These are phyloP conservation scores for Diachrysia chrysitis DNA, from an alignment of 2,888 invertebrate genomes.

Conservation along the genomic window DNA sequence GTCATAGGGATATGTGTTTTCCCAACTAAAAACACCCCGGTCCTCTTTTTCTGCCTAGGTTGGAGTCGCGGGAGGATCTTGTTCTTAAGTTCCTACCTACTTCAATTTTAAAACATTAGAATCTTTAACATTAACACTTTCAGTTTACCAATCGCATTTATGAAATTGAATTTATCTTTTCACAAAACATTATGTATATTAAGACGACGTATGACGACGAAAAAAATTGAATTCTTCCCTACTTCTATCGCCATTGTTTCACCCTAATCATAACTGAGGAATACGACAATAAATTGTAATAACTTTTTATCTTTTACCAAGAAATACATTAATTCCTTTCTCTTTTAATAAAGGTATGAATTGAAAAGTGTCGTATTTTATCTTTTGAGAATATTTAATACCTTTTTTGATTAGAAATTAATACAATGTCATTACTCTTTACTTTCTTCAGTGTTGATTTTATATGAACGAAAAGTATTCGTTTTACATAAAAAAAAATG, in stretches of 20 bases:
- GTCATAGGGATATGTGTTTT: too few species aligned
- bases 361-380: slow-evolving; percentile 11
- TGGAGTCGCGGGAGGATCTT: too few species aligned
- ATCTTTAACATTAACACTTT: too few species aligned
- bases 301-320: slow-evolving; percentile 34
- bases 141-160: too few species aligned
- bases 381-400: slow-evolving; percentile 9
- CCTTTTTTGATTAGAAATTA: slow-evolving; percentile 10
- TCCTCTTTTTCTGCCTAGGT: too few species aligned
- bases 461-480: not conserved
- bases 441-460: not conserved
- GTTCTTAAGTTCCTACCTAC: too few species aligned
- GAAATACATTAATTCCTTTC: slow-evolving; percentile 20
- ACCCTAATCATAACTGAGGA: slow-evolving; percentile 15
- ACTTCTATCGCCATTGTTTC: slow-evolving; percentile 20
- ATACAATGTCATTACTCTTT: not conserved
- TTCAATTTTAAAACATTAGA: too few species aligned
- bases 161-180: too few species aligned
- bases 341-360: slow-evolving; percentile 19
- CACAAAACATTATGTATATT: too few species aligned
- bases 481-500: not conserved
- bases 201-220: too few species aligned
- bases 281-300: slow-evolving; percentile 32
- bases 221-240: slow-evolving; percentile 17
- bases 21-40: too few species aligned